A percentile compares a stretch with the other conserved stretches of the same genome.
These are phyloP conservation scores for Apogon hyalosoma DNA, from an alignment of 2,797 vertebrate genomes.

Conservation along the genomic window DNA sequence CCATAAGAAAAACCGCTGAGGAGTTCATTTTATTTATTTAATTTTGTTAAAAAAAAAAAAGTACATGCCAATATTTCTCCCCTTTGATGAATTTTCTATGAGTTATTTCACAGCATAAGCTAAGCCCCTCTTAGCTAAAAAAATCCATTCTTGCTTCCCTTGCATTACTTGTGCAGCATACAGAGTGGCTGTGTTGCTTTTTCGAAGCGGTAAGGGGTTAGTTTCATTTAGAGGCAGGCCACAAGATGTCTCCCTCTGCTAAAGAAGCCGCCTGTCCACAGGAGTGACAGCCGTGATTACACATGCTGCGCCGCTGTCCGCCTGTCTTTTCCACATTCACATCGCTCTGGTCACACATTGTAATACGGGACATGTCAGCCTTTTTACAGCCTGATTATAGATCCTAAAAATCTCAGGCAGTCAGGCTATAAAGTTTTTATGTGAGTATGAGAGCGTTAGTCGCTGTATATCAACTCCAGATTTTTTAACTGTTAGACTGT, in stretches of 20 bases:
- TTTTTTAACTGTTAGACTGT: background rate
- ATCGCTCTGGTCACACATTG: conserved; percentile 18
- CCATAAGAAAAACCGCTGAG: conserved; percentile 15
- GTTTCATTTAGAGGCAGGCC: conserved; percentile 72
- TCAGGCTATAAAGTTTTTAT: conserved; percentile 16
- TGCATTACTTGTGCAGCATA: conserved; percentile 59
- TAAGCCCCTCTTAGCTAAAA: conserved; percentile 37
- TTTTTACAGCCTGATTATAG: conserved; percentile 11
- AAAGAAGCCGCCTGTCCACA: conserved; percentile 66
- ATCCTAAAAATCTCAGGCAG: background rate
- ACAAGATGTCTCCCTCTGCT: conserved; percentile 85
- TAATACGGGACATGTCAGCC: background rate
- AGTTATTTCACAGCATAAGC: conserved; percentile 50
- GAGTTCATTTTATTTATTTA: conserved; percentile 22
- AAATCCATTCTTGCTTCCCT: conserved; percentile 59
- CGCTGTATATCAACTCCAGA: conserved; percentile 23
- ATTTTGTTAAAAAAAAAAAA: conserved; percentile 12
- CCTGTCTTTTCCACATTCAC: conserved; percentile 16
- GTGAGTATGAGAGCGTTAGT: conserved; percentile 13
- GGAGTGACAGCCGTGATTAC: conserved; percentile 37
- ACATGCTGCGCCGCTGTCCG: conserved; percentile 16
- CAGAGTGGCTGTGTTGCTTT: conserved; percentile 52
- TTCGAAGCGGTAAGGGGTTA: conserved; percentile 35
- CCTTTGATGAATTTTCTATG: conserved; percentile 70
- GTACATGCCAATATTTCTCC: conserved; percentile 25